A percentile compares a stretch with the other conserved stretches of the same genome.
phyloP scores from a whole-genome alignment of 2,888 invertebrate genomes.

The Euclidia mi region DNA sequence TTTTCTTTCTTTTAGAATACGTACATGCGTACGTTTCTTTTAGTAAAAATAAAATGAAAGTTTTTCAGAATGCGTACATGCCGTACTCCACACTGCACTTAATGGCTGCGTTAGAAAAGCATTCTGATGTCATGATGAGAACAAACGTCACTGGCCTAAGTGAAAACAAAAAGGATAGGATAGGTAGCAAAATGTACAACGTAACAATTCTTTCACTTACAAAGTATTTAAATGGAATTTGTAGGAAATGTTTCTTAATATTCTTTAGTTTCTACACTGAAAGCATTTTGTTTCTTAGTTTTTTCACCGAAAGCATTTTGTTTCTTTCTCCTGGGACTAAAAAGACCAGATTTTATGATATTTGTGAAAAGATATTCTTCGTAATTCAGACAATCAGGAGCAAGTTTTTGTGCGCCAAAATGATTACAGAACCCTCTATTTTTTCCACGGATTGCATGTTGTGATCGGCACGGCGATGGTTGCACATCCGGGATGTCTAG shows the following conservation, averaged over 20 bases:
- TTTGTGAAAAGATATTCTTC: too few relatives aligned
- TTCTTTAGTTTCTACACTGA: conserved; percentile 38
- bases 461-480: too few relatives aligned
- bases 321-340: conserved; percentile 23
- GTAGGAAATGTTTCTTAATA: conserved; percentile 36
- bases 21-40: too few relatives aligned
- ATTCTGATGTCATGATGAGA: not conserved
- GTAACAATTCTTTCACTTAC: conserved; percentile 12
- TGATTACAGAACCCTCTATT: too few relatives aligned
- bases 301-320: conserved; percentile 27
- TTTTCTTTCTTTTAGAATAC: too few relatives aligned
- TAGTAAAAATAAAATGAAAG: too few relatives aligned
- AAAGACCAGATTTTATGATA: conserved; percentile 6
- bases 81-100: too few relatives aligned
- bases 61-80: too few relatives aligned
- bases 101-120: not conserved
- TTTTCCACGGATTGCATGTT: too few relatives aligned
- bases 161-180: conserved; percentile 4
- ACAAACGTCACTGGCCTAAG: not conserved
- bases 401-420: too few relatives aligned
- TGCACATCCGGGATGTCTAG: too few relatives aligned
- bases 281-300: conserved; percentile 44
- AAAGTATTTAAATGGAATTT: conserved; percentile 44
- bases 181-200: conserved; percentile 3
- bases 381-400: too few relatives aligned